Conservation (phyloP, 1,140 invertebrate genomes). For the Zaprionus kolodkinae region DNA sequence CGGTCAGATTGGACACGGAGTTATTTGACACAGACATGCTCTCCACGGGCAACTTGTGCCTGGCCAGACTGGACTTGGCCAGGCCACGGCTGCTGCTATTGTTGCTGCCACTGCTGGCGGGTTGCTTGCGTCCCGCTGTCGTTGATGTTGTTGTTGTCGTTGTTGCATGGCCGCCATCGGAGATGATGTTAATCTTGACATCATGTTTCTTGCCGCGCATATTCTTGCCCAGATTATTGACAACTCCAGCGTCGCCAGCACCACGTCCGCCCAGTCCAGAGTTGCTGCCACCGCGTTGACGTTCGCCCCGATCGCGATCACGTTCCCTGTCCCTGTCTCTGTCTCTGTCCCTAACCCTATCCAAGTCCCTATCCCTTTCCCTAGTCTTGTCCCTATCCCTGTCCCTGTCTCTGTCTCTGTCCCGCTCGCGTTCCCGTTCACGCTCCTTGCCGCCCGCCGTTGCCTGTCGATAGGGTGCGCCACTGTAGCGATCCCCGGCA, state of each 20-base stretch:
- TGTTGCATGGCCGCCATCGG: constrained; percentile 57
- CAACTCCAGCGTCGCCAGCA: constrained; percentile 62
- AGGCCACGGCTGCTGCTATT: constrained; percentile 41
- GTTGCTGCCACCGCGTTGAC: constrained; percentile 18
- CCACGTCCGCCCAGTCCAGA: constrained; percentile 48
- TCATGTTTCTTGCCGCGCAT: constrained; percentile 78
- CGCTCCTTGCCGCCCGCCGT: constrained; percentile 34
- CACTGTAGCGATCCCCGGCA: constrained; percentile 51
- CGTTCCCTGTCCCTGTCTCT: constrained; percentile 17
- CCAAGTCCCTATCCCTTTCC: constrained; percentile 28
- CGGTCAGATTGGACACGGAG: constrained; percentile 75
- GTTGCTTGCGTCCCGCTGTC: constrained; percentile 29
- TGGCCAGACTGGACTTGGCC: constrained; percentile 4
- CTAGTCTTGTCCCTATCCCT: constrained; percentile 19
- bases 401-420: constrained; percentile 32
- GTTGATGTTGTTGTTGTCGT: background rate
- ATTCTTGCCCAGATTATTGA: constrained; percentile 71
- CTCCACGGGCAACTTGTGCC: constrained; percentile 57
- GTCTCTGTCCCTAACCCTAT: constrained; percentile 10
- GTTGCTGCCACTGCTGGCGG: constrained; percentile 31
- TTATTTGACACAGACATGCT: constrained; percentile 62
- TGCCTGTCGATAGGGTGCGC: constrained; percentile 55
- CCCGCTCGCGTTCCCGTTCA: constrained; percentile 21
- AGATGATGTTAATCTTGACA: constrained; percentile 80
- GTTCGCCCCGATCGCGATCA: constrained; percentile 25